These are phyloP conservation scores for Allobates femoralis DNA, from an alignment of 2,797 vertebrate genomes.

Conservation along the genomic window DNA sequence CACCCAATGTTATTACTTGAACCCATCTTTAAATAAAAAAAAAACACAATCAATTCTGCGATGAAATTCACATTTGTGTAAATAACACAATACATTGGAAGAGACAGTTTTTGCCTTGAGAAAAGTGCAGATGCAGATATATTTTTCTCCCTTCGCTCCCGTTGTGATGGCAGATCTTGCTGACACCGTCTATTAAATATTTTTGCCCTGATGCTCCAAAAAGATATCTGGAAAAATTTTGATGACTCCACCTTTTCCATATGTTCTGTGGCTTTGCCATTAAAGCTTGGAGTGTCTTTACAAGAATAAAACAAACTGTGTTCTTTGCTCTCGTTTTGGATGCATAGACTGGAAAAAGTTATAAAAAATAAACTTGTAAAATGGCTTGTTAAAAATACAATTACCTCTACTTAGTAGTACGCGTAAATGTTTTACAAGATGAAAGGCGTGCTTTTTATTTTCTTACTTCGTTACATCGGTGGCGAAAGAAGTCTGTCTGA, in stretches of 20 bases:
- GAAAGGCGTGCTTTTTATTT: slow-evolving; percentile 99
- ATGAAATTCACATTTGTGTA: slow-evolving; percentile 90
- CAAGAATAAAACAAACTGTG: slow-evolving; percentile 94
- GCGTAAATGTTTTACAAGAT: slow-evolving; percentile 98
- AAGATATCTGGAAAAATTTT: slow-evolving; percentile 81
- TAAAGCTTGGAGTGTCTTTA: slow-evolving; percentile 97
- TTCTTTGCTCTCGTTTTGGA: slow-evolving; percentile 99
- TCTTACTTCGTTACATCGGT: slow-evolving; percentile 99
- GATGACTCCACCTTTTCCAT: slow-evolving; percentile 89
- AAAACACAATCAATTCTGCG: slow-evolving; percentile 70
- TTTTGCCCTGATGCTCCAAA: slow-evolving; percentile 90
- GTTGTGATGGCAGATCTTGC: slow-evolving; percentile 15
- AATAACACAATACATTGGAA: slow-evolving; percentile 88
- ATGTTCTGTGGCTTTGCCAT: slow-evolving; percentile 92
- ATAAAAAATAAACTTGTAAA: slow-evolving; percentile 84
- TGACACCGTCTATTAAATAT: slow-evolving; percentile 6
- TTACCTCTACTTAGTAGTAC: slow-evolving; percentile 99
- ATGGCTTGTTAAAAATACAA: slow-evolving; percentile 99
- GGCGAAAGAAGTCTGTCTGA: slow-evolving; percentile 98
- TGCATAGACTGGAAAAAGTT: slow-evolving; percentile 97
- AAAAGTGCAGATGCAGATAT: slow-evolving; percentile 71
- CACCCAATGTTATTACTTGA: slow-evolving; percentile 98
- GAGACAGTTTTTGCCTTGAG: slow-evolving; percentile 72
- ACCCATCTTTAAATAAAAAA: slow-evolving; percentile 85
- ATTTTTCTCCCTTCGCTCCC: slow-evolving; percentile 62